Conservation (phyloP, 2,113 vertebrate genomes). For the Pelvicachromis taeniatus region DNA sequence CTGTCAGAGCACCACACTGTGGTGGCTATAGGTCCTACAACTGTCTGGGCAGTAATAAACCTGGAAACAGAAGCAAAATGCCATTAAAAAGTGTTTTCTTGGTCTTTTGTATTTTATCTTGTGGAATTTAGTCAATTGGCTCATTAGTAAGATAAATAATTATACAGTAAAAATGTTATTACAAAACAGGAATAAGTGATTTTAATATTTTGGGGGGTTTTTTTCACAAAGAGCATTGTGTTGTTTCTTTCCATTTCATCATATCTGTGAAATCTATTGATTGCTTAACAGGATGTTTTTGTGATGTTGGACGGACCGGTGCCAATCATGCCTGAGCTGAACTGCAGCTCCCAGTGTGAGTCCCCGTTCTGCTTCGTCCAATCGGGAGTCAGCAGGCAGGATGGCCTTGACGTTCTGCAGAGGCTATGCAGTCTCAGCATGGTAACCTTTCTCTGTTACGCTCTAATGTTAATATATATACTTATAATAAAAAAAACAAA, state of each 20-base stretch:
- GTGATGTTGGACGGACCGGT: slow-evolving; percentile 39
- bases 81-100: background rate
- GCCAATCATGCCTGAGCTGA: slow-evolving; percentile 79
- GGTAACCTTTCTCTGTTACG: slow-evolving; percentile 62
- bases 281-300: slow-evolving; percentile 40
- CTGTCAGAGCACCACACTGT: slow-evolving; percentile 53
- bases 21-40: slow-evolving; percentile 22
- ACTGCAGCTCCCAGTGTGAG: slow-evolving; percentile 85
- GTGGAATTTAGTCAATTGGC: background rate
- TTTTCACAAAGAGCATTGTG: background rate
- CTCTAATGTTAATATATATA: background rate
- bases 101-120: background rate
- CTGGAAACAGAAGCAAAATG: background rate
- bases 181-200: background rate
- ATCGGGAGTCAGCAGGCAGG: slow-evolving; percentile 67
- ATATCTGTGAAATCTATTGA: background rate
- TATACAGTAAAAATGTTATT: background rate
- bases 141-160: background rate
- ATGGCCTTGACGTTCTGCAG: slow-evolving; percentile 71
- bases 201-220: background rate
- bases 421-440: slow-evolving; percentile 80
- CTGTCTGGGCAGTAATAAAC: background rate
- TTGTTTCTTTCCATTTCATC: background rate
- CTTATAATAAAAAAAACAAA: background rate
- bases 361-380: slow-evolving; percentile 68